Percentiles rank a stretch among this genome's conserved stretches.
phyloP scores from a whole-genome alignment of 2,797 vertebrate genomes.

The Falco cherrug region DNA sequence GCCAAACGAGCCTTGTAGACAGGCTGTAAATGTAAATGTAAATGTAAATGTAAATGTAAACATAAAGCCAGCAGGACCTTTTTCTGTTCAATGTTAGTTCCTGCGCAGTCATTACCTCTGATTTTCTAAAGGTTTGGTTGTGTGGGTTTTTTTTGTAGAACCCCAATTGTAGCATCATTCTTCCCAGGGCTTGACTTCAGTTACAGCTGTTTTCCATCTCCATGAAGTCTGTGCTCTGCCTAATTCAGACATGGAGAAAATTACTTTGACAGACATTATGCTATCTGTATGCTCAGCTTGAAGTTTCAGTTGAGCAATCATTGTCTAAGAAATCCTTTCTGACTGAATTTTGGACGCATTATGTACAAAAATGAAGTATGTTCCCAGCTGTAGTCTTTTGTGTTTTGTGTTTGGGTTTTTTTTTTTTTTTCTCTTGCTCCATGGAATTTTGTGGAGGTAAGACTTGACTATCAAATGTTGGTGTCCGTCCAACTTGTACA shows the following conservation, averaged over 20 bases:
- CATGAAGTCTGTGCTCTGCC: neutral
- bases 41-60: too few species aligned
- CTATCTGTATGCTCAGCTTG: neutral
- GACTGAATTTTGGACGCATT: neutral
- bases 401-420: neutral
- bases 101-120: neutral
- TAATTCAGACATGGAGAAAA: neutral
- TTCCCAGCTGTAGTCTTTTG: constrained; percentile 17
- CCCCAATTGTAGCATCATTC: neutral
- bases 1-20: neutral
- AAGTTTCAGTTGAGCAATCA: constrained; percentile 1
- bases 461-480: constrained; percentile 39
- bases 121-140: neutral
- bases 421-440: neutral
- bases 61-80: neutral
- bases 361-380: neutral
- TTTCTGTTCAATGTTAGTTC: neutral
- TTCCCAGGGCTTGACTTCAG: neutral
- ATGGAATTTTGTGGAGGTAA: constrained; percentile 26
- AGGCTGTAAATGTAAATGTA: neutral
- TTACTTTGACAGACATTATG: neutral
- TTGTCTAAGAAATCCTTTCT: neutral
- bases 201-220: neutral
- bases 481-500: constrained; percentile 53
- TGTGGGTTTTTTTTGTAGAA: neutral